A percentile compares a stretch with the other conserved stretches of the same genome.
Evolutionary conservation across 2,888 invertebrate genomes (phyloP).

Genomic region (Andrena bicolor): DNA sequence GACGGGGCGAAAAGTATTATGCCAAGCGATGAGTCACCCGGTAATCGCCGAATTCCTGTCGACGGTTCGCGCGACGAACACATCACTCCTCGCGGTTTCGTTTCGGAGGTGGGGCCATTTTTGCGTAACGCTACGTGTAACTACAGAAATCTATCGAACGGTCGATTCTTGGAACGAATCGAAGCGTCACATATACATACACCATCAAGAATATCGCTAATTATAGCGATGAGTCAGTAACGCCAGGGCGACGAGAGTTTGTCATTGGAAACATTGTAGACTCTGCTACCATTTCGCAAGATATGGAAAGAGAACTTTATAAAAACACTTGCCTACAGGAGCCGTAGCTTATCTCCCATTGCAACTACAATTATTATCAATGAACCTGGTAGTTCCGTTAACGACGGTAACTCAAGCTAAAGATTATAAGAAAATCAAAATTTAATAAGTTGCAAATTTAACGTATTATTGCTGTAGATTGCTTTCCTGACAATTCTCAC

Average conservation of each 20-base stretch:
- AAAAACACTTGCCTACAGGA: background rate
- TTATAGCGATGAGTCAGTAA: conserved; percentile 70
- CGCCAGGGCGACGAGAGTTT: conserved; percentile 35
- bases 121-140: conserved; percentile 34
- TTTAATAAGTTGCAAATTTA: too few species aligned
- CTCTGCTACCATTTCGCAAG: conserved; percentile 1
- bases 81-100: conserved; percentile 37
- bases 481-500: too few species aligned
- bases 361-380: too few species aligned
- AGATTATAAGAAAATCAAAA: too few species aligned
- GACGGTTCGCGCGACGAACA: conserved; percentile 14
- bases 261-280: conserved; percentile 36
- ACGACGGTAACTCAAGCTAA: too few species aligned
- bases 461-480: too few species aligned
- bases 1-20: conserved; percentile 6
- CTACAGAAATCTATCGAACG: conserved; percentile 53
- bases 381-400: too few species aligned
- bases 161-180: conserved; percentile 63
- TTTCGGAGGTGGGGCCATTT: conserved; percentile 29
- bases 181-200: conserved; percentile 36
- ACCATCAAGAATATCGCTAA: conserved; percentile 65
- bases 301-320: background rate
- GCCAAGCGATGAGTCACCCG: conserved; percentile 44
- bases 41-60: conserved; percentile 49
- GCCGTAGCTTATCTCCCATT: background rate